Base-by-base conservation (phyloP, 2,113 vertebrate species). In the Heterotis niloticus region DNA sequence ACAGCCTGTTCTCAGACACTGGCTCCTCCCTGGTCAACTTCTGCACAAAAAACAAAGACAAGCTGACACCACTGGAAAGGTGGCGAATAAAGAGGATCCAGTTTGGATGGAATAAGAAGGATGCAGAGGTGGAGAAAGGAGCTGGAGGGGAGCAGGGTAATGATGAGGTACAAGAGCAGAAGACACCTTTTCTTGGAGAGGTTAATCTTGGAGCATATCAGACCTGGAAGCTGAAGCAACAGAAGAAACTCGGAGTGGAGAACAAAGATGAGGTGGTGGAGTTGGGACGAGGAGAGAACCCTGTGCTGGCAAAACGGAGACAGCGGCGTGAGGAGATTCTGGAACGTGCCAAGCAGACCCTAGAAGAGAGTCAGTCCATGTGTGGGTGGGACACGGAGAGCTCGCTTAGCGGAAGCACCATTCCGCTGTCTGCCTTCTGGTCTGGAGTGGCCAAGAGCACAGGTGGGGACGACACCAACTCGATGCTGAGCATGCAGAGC, bases 21-120 rank as follows among this genome's bases (percentile, higher is more conserved):
- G 89, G 90, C 74, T 91, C 93, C 80, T 98, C 96, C 59, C 94
- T 98, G 89, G 96, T 94, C 80, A 94, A 96, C 85, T 99, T 98
- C 83, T 98, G 98, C 86, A 91, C 94, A 84, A 95, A 93, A 79
- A 97, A 98, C 85, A 96, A 94, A 87, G 94, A 97, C 59, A 96
- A 93, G 28, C 87, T 99, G 86, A 95, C 95, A 0, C 90, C 96
- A 26, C 81, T 99, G 79, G 96, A 99, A 82, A 92, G 98, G 29
- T 99, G 98, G 98, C 94, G 93, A 64, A 29, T 99, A 78, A 99
- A 99, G 83, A 93, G 97, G 79, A 95, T 99, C 85, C 96, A 99
- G 68, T 99, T 96, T 70, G 97, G 97, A 4, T 99, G 95, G 92
- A 97, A 98, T 86, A 98, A 94, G 85, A 96, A 94, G 80, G 94